Evolutionary conservation across 2,888 invertebrate species (phyloP), one percentile per base, ranked within the genome.

Genomic region (Eustalomyia histrio): DNA sequence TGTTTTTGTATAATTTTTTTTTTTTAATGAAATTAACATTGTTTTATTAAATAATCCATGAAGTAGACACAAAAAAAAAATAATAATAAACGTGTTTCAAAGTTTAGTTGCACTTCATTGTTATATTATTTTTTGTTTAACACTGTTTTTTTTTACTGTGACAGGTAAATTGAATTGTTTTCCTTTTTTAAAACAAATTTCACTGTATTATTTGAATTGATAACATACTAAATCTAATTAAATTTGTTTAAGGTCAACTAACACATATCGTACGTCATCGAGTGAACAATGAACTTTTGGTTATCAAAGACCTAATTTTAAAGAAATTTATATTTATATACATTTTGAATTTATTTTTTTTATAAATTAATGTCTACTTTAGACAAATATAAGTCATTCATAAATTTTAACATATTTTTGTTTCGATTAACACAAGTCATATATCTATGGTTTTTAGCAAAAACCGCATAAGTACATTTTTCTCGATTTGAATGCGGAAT

Each of bases 1-100:
- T 63, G 39, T 60, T 72, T 35, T 47, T 65, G 29, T 29, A 10
- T 53, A 39, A 2, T n/a, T 68, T 64, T 17, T 73, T 57, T 63
- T 55, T 60, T 29, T 64, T 76, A 80, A 80, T 80, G 68, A 68
- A 73, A 71, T 80, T 80, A 76, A 73, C 80, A 80, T 53, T 67
- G 43, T 57, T 63, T 57, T 71, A 52, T 57, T 50, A 67, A 72
- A 61, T 67, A 63, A 72, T 29, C 50, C 24, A 52, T 72, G 39
- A 80, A 50, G 50, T 61, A 16, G 55, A 80, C 33, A 47, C 2
- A 72, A 64, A 64, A 74, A 68, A n/a, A n/a, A n/a, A n/a, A n/a
- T n/a, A n/a, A n/a, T n/a, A n/a, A n/a, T n/a, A n/a, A n/a, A n/a
- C 69, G 73, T 74, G 79, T 21, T 58, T 47, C 18, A 50, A 64